Base-by-base conservation (phyloP, 2,888 invertebrate species). In the Dicyrtomina minuta region DNA sequence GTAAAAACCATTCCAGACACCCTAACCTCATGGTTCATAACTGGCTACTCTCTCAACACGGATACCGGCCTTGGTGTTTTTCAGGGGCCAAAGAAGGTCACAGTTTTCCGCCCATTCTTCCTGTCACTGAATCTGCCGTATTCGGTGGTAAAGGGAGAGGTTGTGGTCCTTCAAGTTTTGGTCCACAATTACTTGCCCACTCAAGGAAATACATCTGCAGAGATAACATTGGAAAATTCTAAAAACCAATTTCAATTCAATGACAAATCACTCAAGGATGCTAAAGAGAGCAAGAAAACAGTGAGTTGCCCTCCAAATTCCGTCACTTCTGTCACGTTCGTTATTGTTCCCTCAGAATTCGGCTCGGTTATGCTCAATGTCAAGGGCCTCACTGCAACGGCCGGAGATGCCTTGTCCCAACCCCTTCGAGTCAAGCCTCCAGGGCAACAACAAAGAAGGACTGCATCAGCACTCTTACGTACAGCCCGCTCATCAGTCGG, bases 51-150 rank as follows among this genome's bases (percentile, higher is more conserved):
- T 5, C 82, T 94, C 69, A 64, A 67, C 53, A 39, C 69, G 6
- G 43, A 59, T n/a, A 13, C 51, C 12, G 72, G 74, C 6, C 64
- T 74, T 2, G 70, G 71, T 10, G 56, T 70, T 1, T 1, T 89
- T 0, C 86, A 89, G 24, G 67, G 70, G 80, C 77, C 71, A 81
- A 83, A 80, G 79, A 82, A 83, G 87, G 83, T 88, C 64, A 87
- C 88, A 84, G 91, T 93, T 1, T 90, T 90, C 82, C 88, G 90
- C 76, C 89, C 89, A 13, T 92, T 98, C 81, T 91, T 92, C 75
- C 87, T 96, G 49, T 88, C 89, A 10, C 86, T 94, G 6, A 91
- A 94, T 80, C 82, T 97, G 58, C 98, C 98, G 0, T 90, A 92
- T 78, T 89, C 91, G 0, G 88, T 98, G 13, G 90, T 93, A 79